A percentile compares a stretch with the other conserved stretches of the same genome.
Evolutionary conservation across 2,888 invertebrate species (phyloP).

Genomic region (Gnatocerus cornutus): DNA sequence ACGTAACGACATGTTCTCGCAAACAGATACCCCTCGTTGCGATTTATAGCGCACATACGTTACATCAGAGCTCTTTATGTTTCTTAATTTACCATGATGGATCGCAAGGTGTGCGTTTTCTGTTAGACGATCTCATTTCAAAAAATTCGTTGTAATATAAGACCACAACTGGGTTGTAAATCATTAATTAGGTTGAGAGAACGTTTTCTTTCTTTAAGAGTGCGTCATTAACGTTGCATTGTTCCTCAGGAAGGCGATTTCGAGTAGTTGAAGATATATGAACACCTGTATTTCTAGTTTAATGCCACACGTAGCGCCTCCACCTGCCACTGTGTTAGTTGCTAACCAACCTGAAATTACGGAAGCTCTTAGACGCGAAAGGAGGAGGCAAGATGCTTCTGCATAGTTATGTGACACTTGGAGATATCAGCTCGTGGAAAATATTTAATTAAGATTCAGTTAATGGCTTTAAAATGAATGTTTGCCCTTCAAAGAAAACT

Average conservation of each 20-base stretch:
- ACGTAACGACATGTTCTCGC: conserved; percentile 19
- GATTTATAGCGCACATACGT: conserved; percentile 38
- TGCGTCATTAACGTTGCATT: conserved; percentile 37
- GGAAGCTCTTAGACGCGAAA: conserved; percentile 36
- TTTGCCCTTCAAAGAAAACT: conserved; percentile 64
- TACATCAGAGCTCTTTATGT: conserved; percentile 33
- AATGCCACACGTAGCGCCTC: conserved; percentile 52
- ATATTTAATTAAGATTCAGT: conserved; percentile 71
- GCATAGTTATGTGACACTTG: conserved; percentile 72
- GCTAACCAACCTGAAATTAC: conserved; percentile 53
- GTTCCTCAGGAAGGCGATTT: conserved; percentile 37
- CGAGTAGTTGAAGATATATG: conserved; percentile 59
- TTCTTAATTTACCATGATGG: conserved; percentile 41
- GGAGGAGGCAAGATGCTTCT: conserved; percentile 59
- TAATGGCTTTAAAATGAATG: conserved; percentile 67
- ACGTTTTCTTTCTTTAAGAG: conserved; percentile 25
- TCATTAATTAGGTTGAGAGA: conserved; percentile 18
- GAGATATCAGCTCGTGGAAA: conserved; percentile 71
- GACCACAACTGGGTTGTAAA: not conserved
- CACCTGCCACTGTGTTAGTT: conserved; percentile 49
- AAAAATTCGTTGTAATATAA: not conserved
- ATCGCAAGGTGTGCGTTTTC: conserved; percentile 17
- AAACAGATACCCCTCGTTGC: conserved; percentile 42
- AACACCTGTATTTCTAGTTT: conserved; percentile 60
- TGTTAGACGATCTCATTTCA: conserved; percentile 18